Base-by-base conservation (phyloP, 2,113 vertebrate genomes). In the Sigmodon hispidus region DNA sequence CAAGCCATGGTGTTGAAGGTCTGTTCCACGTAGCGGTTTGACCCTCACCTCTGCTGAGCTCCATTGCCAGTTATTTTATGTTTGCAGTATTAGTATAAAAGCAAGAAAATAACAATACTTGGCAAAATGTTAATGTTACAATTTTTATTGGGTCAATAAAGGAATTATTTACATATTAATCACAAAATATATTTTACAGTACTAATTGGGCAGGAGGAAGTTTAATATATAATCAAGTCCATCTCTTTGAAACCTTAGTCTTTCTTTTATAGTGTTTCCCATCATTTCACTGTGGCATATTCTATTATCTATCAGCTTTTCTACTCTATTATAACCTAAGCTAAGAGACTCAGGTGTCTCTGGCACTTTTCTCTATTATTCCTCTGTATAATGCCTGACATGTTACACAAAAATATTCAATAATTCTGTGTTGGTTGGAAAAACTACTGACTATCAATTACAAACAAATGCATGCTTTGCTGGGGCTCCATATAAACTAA, bases 1-100 rank as follows among this genome's bases (percentile, higher is more conserved):
- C 80, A 95, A 96, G 83, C 89, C 48, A 70, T 90, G 61, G 22
- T 88, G 77, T 87, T 88, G 87, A 93, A 92, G 50, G 43, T 93
- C 85, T 95, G 22, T 90, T 84, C 87, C 69, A 96, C 70, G 50
- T 59, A 87, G 63, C 57, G 70, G 9, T 93, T 87, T 93, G 55
- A 93, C 57, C 79, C 48, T 45, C 63, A 36, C 26, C 77, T 95
- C 84, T 34, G 29, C 69, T 65, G 70, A 94, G 80, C 86, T 84
- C 48, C 69, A 57, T 85, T 67, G 67, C 57, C 85, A 75, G 65
- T 57, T 83, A 89, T 76, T 76, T 76, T 89, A 86, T 59, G 24
- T 90, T 73, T 89, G 61, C 31, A 75, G 67, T 57, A 73, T 73
- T n/a, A 6, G 5, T 55, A 16, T 90, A 87, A 95, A 95, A 77